Conservation (phyloP, 2,888 invertebrate genomes). For the Melinopterus prodromus region DNA sequence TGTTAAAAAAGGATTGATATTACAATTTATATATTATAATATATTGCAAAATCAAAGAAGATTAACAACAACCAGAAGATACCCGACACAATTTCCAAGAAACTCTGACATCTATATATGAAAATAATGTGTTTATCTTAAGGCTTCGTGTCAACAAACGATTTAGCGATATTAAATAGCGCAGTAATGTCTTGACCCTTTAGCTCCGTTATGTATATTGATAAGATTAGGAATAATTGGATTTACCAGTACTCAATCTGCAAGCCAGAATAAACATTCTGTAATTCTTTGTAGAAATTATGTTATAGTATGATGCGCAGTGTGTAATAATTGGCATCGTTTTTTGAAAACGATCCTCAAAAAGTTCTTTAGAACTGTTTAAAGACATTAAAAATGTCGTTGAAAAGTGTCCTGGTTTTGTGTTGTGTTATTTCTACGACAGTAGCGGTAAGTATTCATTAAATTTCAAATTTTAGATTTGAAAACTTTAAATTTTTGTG, state of each 20-base stretch:
- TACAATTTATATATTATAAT: too few relatives aligned
- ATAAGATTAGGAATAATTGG: neutral
- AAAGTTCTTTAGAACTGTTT: too few relatives aligned
- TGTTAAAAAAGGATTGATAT: too few relatives aligned
- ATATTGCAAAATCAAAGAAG: neutral
- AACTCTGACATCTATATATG: neutral
- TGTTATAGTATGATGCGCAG: neutral
- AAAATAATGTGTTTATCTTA: neutral
- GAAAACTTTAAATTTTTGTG: too few relatives aligned
- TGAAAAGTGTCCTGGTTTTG: too few relatives aligned
- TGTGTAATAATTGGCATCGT: neutral
- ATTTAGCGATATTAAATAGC: neutral
- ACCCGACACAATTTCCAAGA: neutral
- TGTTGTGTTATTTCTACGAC: too few relatives aligned
- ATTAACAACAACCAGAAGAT: neutral
- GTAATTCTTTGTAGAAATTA: neutral
- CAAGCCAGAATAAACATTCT: neutral
- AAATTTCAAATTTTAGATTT: too few relatives aligned
- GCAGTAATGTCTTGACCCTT: neutral
- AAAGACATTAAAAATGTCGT: too few relatives aligned
- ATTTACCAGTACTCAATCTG: neutral
- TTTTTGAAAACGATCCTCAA: neutral
- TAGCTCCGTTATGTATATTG: neutral
- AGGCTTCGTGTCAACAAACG: neutral
- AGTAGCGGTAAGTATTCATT: too few relatives aligned